Evolutionary conservation across 1,140 invertebrate species (phyloP), one percentile per base, ranked within the genome.

Genomic region (Pogonomyrmex barbatus): DNA sequence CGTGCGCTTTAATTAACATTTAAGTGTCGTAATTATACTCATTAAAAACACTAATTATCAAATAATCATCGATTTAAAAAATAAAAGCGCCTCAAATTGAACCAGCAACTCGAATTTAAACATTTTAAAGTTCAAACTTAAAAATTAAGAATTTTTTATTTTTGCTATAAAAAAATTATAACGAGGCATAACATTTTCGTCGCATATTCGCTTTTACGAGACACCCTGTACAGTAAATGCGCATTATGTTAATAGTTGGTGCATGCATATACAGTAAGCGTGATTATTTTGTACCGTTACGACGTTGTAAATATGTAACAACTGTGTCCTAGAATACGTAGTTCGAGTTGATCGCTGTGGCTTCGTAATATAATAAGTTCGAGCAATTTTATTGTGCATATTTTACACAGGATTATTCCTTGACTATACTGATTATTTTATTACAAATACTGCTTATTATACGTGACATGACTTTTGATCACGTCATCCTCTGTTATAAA

Each of bases 291-390:
- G 17, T 81, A 68, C 77, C 62, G 78, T 81, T 81, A 81, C 50
- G 14, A 45, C 24, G 24, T 45, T 81, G 36, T 58, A 70, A 81
- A 81, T 79, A 79, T 79, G 76, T 79, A 79, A 78, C 58, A 60
- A 56, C 76, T 58, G 45, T 78, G 60, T 39, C 76, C 76, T 50
- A 67, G 62, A 79, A 79, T 79, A 52, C 6, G 10, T 52, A 36
- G 3, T 39, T 52, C 17, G 12, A 52, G 60, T 52, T n/a, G 36
- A 68, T 68, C 36, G 33, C 52, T 67, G 78, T 24, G 36, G 5
- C 6, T 70, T 71, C 39, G 12, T 45, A 24, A 47, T 65, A 78
- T 36, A 14, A 68, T 54, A 70, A 81, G 24, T 54, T 54, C 47
- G n/a, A 39, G 47, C 9, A 39, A 9, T 30, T 52, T 54, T 54